Evolutionary conservation across 2,113 vertebrate genomes (phyloP).

Genomic region (Pipa parva): DNA sequence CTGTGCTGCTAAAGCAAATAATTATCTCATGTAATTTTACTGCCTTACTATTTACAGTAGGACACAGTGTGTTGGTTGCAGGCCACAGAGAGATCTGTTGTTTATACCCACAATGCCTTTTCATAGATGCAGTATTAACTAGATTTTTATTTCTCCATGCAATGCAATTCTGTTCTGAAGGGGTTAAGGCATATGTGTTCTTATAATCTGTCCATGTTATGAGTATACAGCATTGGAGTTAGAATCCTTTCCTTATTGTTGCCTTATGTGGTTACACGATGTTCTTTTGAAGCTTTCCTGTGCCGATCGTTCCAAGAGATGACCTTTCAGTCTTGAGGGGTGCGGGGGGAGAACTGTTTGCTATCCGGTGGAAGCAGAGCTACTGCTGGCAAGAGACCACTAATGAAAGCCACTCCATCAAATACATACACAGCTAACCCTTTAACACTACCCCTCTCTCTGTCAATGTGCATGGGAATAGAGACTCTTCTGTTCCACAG

Average conservation of each 20-base stretch:
- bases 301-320: constrained; percentile 13
- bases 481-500: background rate
- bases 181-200: background rate
- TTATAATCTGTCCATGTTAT: background rate
- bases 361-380: background rate
- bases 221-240: background rate
- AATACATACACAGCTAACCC: background rate
- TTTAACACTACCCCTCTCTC: background rate
- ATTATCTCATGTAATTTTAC: no score
- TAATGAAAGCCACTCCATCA: constrained; percentile 32
- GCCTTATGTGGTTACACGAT: constrained; percentile 7
- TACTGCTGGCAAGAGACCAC: background rate
- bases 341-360: background rate
- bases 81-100: no score
- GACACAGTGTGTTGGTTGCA: no score
- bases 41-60: no score
- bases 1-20: no score
- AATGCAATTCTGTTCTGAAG: constrained; percentile 3
- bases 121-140: no score
- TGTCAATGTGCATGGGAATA: constrained; percentile 5
- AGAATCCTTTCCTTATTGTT: constrained; percentile 22
- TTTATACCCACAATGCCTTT: no score
- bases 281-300: constrained; percentile 19
- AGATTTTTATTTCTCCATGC: no score
- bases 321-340: constrained; percentile 22